Evolutionary conservation across 1,140 invertebrate species (phyloP).

Genomic region (Phthorimaea operculella): DNA sequence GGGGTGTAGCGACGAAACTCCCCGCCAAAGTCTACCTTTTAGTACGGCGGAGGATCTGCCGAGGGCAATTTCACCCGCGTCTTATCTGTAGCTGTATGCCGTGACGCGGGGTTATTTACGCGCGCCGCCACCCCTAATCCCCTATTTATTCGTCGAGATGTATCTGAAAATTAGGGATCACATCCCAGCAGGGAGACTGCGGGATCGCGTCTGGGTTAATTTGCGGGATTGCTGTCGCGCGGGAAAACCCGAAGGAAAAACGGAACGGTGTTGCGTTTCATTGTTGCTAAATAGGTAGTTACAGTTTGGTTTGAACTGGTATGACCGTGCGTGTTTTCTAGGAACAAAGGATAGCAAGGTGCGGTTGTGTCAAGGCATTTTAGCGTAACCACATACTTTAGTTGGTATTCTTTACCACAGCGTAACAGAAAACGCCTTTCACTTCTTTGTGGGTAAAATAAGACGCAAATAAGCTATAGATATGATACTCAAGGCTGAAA

Average conservation of each 20-base stretch:
- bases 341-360: too few relatives aligned
- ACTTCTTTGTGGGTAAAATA: too few relatives aligned
- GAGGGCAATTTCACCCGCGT: slow-evolving; percentile 40
- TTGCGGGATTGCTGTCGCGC: slow-evolving; percentile 37
- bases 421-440: too few relatives aligned
- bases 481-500: too few relatives aligned
- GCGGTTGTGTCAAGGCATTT: too few relatives aligned
- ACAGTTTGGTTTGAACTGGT: too few relatives aligned
- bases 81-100: slow-evolving; percentile 44
- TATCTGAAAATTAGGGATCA: slow-evolving; percentile 68
- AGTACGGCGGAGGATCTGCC: background rate
- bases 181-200: slow-evolving; percentile 37
- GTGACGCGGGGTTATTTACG: slow-evolving; percentile 61
- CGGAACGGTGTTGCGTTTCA: too few relatives aligned
- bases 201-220: slow-evolving; percentile 35
- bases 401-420: too few relatives aligned
- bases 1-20: background rate
- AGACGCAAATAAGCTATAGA: too few relatives aligned
- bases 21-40: background rate
- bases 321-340: too few relatives aligned
- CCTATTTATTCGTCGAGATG: slow-evolving; percentile 64
- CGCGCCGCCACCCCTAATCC: slow-evolving; percentile 53
- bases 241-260: slow-evolving; percentile 13
- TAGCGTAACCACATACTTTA: too few relatives aligned
- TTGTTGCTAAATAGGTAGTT: too few relatives aligned